phyloP scores from a whole-genome alignment of 1,140 invertebrate genomes.

The Drosophila subobscura region DNA sequence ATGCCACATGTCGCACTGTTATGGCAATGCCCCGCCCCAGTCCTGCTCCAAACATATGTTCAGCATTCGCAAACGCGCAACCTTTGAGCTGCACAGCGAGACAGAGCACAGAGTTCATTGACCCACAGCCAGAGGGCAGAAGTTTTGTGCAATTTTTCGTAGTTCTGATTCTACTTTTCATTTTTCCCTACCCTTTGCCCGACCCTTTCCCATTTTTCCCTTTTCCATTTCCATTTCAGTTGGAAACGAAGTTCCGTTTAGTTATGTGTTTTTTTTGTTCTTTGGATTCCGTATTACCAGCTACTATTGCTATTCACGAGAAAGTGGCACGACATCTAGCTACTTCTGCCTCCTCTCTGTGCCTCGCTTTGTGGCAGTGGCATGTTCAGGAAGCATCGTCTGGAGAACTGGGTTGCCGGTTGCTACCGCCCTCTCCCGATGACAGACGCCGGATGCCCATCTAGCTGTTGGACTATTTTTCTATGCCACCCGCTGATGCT shows the following conservation, averaged over 20 bases:
- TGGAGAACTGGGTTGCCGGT: conserved; percentile 50
- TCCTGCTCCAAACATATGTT: conserved; percentile 35
- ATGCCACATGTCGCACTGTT: conserved; percentile 42
- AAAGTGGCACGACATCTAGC: conserved; percentile 73
- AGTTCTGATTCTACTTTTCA: no score
- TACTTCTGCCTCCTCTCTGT: conserved; percentile 3
- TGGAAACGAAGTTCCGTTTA: conserved; percentile 32
- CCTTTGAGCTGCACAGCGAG: conserved; percentile 31
- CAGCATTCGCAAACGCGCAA: conserved; percentile 42
- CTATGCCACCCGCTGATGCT: conserved; percentile 7
- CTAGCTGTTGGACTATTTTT: conserved; percentile 49
- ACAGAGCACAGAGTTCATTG: conserved; percentile 27
- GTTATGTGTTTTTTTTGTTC: conserved; percentile 16
- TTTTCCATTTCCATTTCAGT: conserved; percentile 65
- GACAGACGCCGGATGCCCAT: conserved; percentile 67
- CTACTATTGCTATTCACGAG: conserved; percentile 60
- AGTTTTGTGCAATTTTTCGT: no score
- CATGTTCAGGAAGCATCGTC: conserved; percentile 59
- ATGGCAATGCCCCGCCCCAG: no score
- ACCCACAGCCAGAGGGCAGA: conserved; percentile 19
- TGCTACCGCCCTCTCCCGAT: conserved; percentile 7
- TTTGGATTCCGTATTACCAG: conserved; percentile 18
- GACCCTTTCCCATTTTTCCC: conserved; percentile 45
- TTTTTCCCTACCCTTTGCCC: neutral
- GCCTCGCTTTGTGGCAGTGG: conserved; percentile 26